Base-by-base conservation (phyloP, 1,140 invertebrate species). In the Zaprionus lachaisei region DNA sequence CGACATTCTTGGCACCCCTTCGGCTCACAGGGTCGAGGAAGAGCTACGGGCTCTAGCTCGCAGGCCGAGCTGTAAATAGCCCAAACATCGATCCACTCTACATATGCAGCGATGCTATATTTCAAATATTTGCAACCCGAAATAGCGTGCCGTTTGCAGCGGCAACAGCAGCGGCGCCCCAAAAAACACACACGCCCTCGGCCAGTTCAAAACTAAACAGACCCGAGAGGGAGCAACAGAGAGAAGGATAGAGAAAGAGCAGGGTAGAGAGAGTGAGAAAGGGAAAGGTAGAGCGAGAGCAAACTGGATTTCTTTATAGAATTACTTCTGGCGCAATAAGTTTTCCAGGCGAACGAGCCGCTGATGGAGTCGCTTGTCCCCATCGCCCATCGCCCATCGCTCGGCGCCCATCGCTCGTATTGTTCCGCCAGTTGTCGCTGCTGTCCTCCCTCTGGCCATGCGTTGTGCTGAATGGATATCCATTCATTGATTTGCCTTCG, bases 271-370 rank as follows among this genome's bases (percentile, higher is more conserved):
- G 38, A 63, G 54, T 17, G n/a, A 65, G 54, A 31, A 28, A 38
- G 49, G 20, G 31, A 61, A 15, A 47, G 20, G 34, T 55, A 63
- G 47, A 78, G 44, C 11, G 38, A 65, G 57, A 62, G 55, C 58
- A 72, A 70, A 76, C 57, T 73, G 65, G 84, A 79, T 90, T 82
- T 90, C 85, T 90, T 90, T 90, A 90, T 90, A 82, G 85, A 90
- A 90, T 90, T 90, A 90, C 85, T 90, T 90, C 85, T 90, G 85
- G 85, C 85, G 85, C 85, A 90, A 77, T 90, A 90, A 82, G 66
- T 90, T 90, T 90, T 90, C 85, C 85, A 90, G 84, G 66, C 75
- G 85, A 90, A 84, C 77, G 81, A 85, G 61, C 81, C 77, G 72
- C 47, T 90, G 81, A 90, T 85, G 86, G 81, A 85, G 85, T 65